Percentiles rank a stretch among this genome's conserved stretches.
Conservation (phyloP, 2,888 invertebrate species). For the Caradrina kadenii region DNA sequence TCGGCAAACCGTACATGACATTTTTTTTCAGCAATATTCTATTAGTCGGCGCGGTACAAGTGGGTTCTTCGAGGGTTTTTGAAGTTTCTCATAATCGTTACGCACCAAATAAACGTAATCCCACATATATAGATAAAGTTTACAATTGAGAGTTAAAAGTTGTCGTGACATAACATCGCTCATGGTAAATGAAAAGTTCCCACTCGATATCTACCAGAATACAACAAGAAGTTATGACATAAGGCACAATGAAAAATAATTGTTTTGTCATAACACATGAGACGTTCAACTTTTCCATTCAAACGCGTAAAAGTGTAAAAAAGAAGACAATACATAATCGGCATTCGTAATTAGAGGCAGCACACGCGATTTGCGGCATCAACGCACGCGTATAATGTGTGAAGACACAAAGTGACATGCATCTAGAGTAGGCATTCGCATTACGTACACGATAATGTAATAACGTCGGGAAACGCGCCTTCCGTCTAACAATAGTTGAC, state of each 20-base stretch:
- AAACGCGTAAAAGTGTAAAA: slow-evolving; percentile 80
- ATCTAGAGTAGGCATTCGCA: slow-evolving; percentile 27
- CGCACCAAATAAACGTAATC: slow-evolving; percentile 1
- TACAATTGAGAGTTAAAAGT: slow-evolving; percentile 21
- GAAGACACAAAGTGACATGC: slow-evolving; percentile 27
- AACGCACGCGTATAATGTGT: slow-evolving; percentile 56
- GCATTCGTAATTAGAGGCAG: slow-evolving; percentile 75
- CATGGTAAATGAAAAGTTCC: slow-evolving; percentile 37
- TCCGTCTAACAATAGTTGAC: slow-evolving; percentile 46
- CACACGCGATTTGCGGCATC: slow-evolving; percentile 74
- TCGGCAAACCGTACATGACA: background rate
- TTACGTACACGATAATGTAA: slow-evolving; percentile 30
- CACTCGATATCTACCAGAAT: slow-evolving; percentile 41
- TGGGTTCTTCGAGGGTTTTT: too few relatives aligned
- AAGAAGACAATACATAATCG: slow-evolving; percentile 83
- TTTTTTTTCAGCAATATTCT: background rate
- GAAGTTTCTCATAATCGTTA: background rate
- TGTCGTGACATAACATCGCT: slow-evolving; percentile 33
- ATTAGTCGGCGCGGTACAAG: background rate
- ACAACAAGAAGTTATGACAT: slow-evolving; percentile 67
- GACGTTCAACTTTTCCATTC: slow-evolving; percentile 86
- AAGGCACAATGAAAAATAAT: slow-evolving; percentile 71
- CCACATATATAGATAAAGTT: slow-evolving; percentile 10
- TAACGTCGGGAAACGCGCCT: slow-evolving; percentile 50
- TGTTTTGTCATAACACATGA: slow-evolving; percentile 79